Evolutionary conservation across 2,113 vertebrate species (phyloP), one percentile per base, ranked within the genome.

Genomic region (Hippoglossus stenolepis): DNA sequence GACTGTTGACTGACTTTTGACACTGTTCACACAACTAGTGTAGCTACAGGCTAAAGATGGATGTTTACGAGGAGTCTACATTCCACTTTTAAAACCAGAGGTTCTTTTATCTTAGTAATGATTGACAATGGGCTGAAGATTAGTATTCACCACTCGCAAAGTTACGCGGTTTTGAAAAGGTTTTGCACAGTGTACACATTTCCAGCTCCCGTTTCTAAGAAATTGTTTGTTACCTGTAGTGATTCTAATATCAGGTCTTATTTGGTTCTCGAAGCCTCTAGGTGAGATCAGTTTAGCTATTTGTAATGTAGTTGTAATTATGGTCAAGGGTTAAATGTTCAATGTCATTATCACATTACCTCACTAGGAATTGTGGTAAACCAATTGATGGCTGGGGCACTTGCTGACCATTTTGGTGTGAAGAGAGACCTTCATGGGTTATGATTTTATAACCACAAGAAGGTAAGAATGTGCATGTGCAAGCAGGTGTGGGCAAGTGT

Each of bases 401-500:
- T 21, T 45, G 17, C 56, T 45, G 69, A 31, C 3, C 17, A 69
- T 69, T 53, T 54, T 61, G 35, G 58, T 57, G 65, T 47, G 43
- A 62, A 76, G 40, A 68, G 59, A 68, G 38, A 8, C 11, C 47
- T 38, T 56, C 54, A 2, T 20, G 10, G 15, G 38, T 35, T 35
- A 15, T 68, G 45, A 73, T 74, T 79, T 61, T 56, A 43, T 53
- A 76, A 63, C 49, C 57, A 51, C 57, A 35, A 43, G 35, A 74
- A 75, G 35, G 79, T 73, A 26, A 74, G 57, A 53, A 66, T 66
- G 47, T 28, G 57, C 58, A 66, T 66, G 47, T 28, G 45, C 45
- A 59, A 47, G 67, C 20, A 75, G 28, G 67, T 45, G 26, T 28
- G 47, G 17, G 62, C 49, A 74, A 24, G 31, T 65, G 59, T 45